These are phyloP conservation scores for Julus scandinavius DNA, from an alignment of 2,888 invertebrate genomes.

Conservation along the genomic window DNA sequence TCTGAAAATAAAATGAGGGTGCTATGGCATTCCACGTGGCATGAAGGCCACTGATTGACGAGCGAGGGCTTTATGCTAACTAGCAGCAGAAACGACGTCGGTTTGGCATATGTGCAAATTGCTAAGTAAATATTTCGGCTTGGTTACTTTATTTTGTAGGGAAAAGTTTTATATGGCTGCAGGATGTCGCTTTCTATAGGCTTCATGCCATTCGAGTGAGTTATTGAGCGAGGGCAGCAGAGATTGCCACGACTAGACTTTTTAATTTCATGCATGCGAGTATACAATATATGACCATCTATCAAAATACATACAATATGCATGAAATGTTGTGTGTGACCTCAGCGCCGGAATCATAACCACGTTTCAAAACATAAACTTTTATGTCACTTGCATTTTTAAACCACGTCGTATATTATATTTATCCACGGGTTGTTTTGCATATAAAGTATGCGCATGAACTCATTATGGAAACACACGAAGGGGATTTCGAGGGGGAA, in stretches of 20 bases:
- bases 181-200: not conserved
- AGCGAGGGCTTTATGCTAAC: not conserved
- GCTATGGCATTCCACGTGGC: not conserved
- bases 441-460: not conserved
- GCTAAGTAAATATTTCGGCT: conserved; percentile 7
- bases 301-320: not conserved
- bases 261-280: conserved; percentile 39
- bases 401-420: conserved; percentile 10
- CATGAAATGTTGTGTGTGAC: not conserved
- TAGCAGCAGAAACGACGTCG: not conserved
- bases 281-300: not conserved
- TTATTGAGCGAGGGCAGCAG: conserved; percentile 25
- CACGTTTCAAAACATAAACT: conserved; percentile 23
- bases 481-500: conserved; percentile 1
- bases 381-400: conserved; percentile 33
- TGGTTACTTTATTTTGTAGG: not conserved
- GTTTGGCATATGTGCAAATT: not conserved
- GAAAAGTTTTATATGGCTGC: not conserved
- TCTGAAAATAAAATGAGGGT: not conserved
- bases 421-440: not conserved
- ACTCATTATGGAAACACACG: not conserved
- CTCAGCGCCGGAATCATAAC: not conserved
- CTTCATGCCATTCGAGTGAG: not conserved
- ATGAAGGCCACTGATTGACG: not conserved
- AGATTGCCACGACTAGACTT: not conserved